phyloP scores from a whole-genome alignment of 2,113 vertebrate genomes.

The Tympanuchus pallidicinctus region DNA sequence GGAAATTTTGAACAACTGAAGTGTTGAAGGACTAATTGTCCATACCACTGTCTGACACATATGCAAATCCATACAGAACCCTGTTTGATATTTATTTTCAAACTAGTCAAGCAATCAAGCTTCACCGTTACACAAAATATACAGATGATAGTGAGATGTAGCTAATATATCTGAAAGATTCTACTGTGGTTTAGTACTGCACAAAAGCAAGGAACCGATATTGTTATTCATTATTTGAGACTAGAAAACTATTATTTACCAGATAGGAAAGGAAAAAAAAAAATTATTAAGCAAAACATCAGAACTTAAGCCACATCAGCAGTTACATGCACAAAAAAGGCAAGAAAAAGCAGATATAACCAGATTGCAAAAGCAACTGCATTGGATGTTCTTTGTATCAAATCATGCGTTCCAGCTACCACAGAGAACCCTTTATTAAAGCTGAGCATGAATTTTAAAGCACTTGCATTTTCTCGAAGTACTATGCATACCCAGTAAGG shows the following conservation, averaged over 20 bases:
- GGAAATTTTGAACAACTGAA: neutral
- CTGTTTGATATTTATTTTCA: neutral
- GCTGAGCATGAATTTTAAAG: neutral
- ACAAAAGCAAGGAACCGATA: neutral
- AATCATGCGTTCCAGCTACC: neutral
- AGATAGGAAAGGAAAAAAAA: neutral
- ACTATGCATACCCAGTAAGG: neutral
- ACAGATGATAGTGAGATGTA: neutral
- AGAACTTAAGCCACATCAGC: constrained; percentile 40
- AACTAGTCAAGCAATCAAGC: neutral
- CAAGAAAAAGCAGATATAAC: constrained; percentile 29
- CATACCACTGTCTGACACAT: neutral
- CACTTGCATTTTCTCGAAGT: neutral
- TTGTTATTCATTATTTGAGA: neutral
- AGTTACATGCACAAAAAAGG: neutral
- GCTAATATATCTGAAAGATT: neutral
- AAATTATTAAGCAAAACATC: neutral
- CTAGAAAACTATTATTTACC: neutral
- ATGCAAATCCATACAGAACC: neutral
- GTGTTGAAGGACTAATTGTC: neutral
- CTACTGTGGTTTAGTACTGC: neutral
- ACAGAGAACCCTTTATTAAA: constrained; percentile 45
- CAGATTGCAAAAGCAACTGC: neutral
- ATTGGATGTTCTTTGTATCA: neutral
- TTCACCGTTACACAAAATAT: neutral